Evolutionary conservation across 2,888 invertebrate genomes (phyloP).

Genomic region (Rutpela maculata): DNA sequence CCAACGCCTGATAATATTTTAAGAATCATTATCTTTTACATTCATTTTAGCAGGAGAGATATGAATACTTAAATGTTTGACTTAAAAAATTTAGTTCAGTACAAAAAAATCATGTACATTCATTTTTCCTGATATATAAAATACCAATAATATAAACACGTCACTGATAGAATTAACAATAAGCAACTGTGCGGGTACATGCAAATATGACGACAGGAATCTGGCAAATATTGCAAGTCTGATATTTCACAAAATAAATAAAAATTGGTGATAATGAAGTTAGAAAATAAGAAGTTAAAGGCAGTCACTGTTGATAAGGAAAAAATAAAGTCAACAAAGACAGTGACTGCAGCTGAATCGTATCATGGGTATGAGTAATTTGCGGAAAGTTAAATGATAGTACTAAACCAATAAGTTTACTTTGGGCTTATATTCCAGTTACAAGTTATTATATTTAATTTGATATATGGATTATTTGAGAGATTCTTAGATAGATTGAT

Average conservation of each 20-base stretch:
- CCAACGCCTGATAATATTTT: no score
- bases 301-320: neutral
- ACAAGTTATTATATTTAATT: neutral
- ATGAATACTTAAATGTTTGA: no score
- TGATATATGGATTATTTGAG: no score
- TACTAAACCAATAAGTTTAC: neutral
- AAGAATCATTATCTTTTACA: no score
- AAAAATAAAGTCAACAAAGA: neutral
- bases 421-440: neutral
- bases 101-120: neutral
- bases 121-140: slow-evolving; percentile 11
- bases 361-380: neutral
- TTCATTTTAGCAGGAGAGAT: no score
- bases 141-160: slow-evolving; percentile 29
- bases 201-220: slow-evolving; percentile 27
- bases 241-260: neutral
- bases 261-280: neutral
- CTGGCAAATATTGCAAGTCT: slow-evolving; percentile 18
- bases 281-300: neutral
- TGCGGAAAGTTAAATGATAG: neutral
- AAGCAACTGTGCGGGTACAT: slow-evolving; percentile 6
- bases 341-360: neutral
- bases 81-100: no score
- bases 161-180: slow-evolving; percentile 16
- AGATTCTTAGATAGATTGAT: no score